These are phyloP conservation scores for Echinops telfairi DNA, from an alignment of 2,113 vertebrate genomes.

Conservation along the genomic window DNA sequence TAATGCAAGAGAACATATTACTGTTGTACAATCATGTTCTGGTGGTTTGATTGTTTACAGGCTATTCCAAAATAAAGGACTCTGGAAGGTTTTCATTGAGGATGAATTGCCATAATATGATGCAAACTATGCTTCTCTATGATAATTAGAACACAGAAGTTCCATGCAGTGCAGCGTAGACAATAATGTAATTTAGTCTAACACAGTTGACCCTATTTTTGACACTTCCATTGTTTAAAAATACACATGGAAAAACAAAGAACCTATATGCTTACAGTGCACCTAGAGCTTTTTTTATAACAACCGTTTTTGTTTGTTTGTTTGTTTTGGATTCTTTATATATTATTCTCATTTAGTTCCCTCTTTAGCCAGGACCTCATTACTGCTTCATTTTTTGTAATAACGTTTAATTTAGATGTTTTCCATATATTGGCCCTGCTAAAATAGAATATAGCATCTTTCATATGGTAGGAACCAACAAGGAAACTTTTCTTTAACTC, in stretches of 20 bases:
- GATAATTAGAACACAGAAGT: slow-evolving; percentile 88
- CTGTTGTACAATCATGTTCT: slow-evolving; percentile 94
- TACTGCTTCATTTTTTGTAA: slow-evolving; percentile 94
- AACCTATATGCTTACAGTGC: slow-evolving; percentile 89
- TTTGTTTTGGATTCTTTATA: slow-evolving; percentile 91
- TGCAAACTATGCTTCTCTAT: slow-evolving; percentile 88
- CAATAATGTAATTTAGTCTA: slow-evolving; percentile 89
- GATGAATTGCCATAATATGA: slow-evolving; percentile 91
- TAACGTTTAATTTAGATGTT: slow-evolving; percentile 95
- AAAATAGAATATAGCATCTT: slow-evolving; percentile 93
- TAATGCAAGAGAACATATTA: slow-evolving; percentile 89
- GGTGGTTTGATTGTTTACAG: slow-evolving; percentile 93
- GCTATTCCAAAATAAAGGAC: slow-evolving; percentile 88
- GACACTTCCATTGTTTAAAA: slow-evolving; percentile 91
- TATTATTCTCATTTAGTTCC: slow-evolving; percentile 92
- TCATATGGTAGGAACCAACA: slow-evolving; percentile 89
- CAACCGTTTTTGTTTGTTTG: slow-evolving; percentile 83
- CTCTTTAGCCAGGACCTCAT: slow-evolving; percentile 95
- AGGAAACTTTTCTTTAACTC: slow-evolving; percentile 90
- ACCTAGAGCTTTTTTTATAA: slow-evolving; percentile 94
- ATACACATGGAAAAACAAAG: slow-evolving; percentile 88
- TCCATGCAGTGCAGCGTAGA: slow-evolving; percentile 88
- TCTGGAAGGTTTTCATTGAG: slow-evolving; percentile 88
- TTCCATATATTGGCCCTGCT: slow-evolving; percentile 94
- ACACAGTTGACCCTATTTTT: slow-evolving; percentile 89